These are phyloP conservation scores for Eremobia ochroleuca DNA, from an alignment of 2,888 invertebrate species.

Conservation along the genomic window DNA sequence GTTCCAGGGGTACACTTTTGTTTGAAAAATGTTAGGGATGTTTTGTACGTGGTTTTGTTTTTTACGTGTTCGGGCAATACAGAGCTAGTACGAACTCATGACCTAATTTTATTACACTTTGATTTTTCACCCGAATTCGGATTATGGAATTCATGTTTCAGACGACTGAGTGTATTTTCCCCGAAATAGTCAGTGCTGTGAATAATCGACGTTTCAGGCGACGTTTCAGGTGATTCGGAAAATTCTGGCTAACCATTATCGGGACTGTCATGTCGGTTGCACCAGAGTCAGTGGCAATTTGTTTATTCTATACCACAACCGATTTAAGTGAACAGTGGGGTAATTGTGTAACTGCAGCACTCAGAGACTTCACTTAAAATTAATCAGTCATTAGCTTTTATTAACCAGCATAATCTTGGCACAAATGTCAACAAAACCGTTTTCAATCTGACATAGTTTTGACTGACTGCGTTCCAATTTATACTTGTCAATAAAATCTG, in stretches of 20 bases:
- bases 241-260: background rate
- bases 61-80: background rate
- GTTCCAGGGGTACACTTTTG: background rate
- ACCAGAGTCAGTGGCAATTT: too few species aligned
- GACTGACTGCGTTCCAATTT: too few species aligned
- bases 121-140: background rate
- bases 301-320: too few species aligned
- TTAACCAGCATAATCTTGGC: too few species aligned
- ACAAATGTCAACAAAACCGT: too few species aligned
- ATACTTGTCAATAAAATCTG: too few species aligned
- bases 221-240: background rate
- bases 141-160: background rate
- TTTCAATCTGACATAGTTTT: too few species aligned
- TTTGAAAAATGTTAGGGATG: constrained; percentile 14
- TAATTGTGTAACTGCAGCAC: too few species aligned
- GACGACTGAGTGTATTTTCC: background rate
- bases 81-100: background rate
- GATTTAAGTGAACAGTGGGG: too few species aligned
- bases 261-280: background rate
- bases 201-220: too few species aligned
- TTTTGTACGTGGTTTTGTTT: background rate
- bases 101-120: background rate
- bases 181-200: background rate
- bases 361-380: too few species aligned
- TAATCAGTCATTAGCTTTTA: too few species aligned